phyloP scores from a whole-genome alignment of 2,888 invertebrate species.

The Ochlodes sylvanus region DNA sequence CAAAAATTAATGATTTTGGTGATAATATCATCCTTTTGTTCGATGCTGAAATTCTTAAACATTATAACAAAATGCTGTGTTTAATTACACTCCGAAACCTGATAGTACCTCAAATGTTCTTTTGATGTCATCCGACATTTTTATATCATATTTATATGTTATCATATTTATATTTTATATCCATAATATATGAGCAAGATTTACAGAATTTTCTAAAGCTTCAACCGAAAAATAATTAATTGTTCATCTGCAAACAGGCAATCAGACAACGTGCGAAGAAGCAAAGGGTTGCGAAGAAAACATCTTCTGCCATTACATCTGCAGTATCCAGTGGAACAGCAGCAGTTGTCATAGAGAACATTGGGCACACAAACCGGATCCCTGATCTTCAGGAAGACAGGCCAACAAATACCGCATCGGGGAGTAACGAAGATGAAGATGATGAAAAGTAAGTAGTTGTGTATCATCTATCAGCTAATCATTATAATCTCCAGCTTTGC shows the following conservation, averaged over 20 bases:
- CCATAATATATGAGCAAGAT: no score
- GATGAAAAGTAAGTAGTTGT: constrained; percentile 78
- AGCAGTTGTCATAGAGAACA: constrained; percentile 94
- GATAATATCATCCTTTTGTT: no score
- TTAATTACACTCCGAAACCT: no score
- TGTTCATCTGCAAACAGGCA: constrained; percentile 83
- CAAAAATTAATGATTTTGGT: no score
- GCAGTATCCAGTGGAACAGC: constrained; percentile 90
- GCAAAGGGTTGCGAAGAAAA: constrained; percentile 90
- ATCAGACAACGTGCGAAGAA: constrained; percentile 93
- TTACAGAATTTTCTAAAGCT: no score
- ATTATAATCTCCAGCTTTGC: no score
- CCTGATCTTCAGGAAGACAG: constrained; percentile 91
- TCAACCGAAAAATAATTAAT: not conserved
- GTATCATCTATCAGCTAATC: not conserved
- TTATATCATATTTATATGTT: no score
- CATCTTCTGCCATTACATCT: constrained; percentile 79
- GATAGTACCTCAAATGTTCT: no score
- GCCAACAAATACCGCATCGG: constrained; percentile 94
- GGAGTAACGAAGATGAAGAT: constrained; percentile 94
- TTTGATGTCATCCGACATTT: no score
- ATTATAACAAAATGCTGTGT: no score
- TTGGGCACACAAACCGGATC: constrained; percentile 90
- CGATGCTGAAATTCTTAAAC: no score
- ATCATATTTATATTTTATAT: no score